Percentiles rank a stretch among this genome's conserved stretches.
Evolutionary conservation across 2,888 invertebrate genomes (phyloP).

Genomic region (Sepiola atlantica): DNA sequence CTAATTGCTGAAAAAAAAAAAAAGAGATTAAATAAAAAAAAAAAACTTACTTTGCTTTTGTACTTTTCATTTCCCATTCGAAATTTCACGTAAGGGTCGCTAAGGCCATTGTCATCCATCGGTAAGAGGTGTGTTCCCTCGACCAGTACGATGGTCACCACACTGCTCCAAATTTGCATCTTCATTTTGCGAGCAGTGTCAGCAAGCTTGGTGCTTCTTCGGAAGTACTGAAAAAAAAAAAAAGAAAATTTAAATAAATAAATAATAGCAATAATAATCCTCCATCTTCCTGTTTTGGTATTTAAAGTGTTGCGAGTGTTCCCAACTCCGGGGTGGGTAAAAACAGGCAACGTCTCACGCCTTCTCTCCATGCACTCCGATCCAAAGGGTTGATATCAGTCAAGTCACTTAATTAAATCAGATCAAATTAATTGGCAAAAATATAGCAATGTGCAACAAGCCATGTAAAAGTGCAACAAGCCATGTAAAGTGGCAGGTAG

Average conservation of each 20-base stretch:
- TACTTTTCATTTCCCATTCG: slow-evolving; percentile 97
- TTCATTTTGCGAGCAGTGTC: slow-evolving; percentile 79
- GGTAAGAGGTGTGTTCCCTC: slow-evolving; percentile 91
- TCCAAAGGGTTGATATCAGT: not conserved
- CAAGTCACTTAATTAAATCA: too few relatives aligned
- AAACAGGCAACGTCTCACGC: too few relatives aligned
- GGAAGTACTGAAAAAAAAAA: slow-evolving; percentile 53
- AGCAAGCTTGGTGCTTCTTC: slow-evolving; percentile 51
- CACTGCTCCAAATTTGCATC: slow-evolving; percentile 97
- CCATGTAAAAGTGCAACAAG: too few relatives aligned
- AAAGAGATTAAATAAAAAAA: not conserved
- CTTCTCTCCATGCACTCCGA: too few relatives aligned
- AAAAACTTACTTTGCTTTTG: slow-evolving; percentile 84
- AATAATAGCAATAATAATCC: not conserved
- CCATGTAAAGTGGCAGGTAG: too few relatives aligned
- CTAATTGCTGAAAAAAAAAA: not conserved
- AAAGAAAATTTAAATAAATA: not conserved
- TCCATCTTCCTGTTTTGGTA: too few relatives aligned
- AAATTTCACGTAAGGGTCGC: slow-evolving; percentile 96
- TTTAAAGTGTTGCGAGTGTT: too few relatives aligned
- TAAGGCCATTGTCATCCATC: slow-evolving; percentile 90
- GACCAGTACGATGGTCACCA: slow-evolving; percentile 96
- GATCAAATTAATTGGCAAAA: not conserved
- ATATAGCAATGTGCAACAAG: too few relatives aligned
- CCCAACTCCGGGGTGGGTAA: too few relatives aligned